Evolutionary conservation across 2,113 vertebrate genomes (phyloP).

Genomic region (Rhynchopsitta pachyrhyncha): DNA sequence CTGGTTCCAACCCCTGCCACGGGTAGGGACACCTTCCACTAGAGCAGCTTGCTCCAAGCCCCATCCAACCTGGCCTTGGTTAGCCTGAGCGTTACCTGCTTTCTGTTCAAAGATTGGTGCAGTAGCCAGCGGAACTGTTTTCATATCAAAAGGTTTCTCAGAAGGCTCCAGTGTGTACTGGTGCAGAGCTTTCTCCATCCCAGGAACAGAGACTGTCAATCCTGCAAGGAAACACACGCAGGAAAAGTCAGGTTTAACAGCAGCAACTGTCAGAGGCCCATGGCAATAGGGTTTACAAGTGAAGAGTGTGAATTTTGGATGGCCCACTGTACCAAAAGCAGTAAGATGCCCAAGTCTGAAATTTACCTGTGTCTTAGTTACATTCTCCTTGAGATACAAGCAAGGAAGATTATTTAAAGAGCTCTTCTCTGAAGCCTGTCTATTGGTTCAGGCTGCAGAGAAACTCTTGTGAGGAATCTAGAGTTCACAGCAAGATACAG

Average conservation of each 20-base stretch:
- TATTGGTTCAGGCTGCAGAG: not conserved
- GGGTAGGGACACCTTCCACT: not conserved
- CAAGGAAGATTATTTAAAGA: not conserved
- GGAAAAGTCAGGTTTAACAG: not conserved
- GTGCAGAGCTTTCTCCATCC: constrained; percentile 94
- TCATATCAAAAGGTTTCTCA: constrained; percentile 96
- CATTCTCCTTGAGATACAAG: not conserved
- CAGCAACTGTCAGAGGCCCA: not conserved
- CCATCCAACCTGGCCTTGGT: not conserved
- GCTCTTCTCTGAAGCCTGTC: not conserved
- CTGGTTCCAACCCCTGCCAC: not conserved
- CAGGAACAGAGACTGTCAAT: constrained; percentile 89
- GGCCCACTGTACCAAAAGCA: not conserved
- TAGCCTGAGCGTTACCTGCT: constrained; percentile 73
- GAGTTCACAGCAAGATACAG: not conserved
- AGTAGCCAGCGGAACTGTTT: constrained; percentile 87
- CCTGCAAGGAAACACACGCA: constrained; percentile 68
- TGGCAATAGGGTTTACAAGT: not conserved
- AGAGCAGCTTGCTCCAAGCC: not conserved
- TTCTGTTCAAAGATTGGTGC: constrained; percentile 89
- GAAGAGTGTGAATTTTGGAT: not conserved
- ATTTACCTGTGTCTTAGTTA: not conserved
- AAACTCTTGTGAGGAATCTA: not conserved
- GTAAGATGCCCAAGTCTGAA: not conserved
- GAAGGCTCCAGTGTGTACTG: constrained; percentile 94